Evolutionary conservation across 2,888 invertebrate species (phyloP), one percentile per base, ranked within the genome.

Genomic region (Lissocephala sabroskyi): DNA sequence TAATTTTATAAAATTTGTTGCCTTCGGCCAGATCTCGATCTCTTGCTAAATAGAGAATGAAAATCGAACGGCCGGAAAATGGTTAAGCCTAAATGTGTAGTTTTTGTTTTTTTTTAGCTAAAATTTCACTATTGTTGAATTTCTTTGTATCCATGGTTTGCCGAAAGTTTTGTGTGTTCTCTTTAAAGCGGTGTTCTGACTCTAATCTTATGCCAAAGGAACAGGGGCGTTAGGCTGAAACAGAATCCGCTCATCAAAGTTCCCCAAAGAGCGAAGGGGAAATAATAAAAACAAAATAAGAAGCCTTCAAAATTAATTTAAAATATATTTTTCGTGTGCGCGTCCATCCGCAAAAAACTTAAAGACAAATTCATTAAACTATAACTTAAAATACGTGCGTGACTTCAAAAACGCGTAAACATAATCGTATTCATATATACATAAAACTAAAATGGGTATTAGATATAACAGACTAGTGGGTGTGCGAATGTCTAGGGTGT

Each of bases 121-220:
- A 79, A 78, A 79, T 76, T 79, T 68, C 56, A 65, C 81, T 81
- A 81, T 79, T 77, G 77, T 71, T 65, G 53, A 55, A 65, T 78
- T 71, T 66, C 79, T 76, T 76, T 45, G 64, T 56, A 49, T 59
- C 55, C 54, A 54, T 59, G 51, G 55, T 48, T 59, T 56, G 66
- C 67, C 80, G 64, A 79, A 80, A 63, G 52, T 49, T 71, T 64
- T 75, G 63, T 53, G 49, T 50, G 46, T 56, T 49, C 52, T 48
- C 41, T 41, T 45, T 56, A 49, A 55, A 41, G 49, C 19, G 47
- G 45, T 43, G 41, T 42, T 46, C 39, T 41, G 52, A 65, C 60
- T 55, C 55, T 49, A 55, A 70, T 77, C 70, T 64, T 73, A 65
- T 62, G 63, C 57, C 14, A 13, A 37, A 18, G 35, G 42, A 39